Evolutionary conservation across 2,888 invertebrate genomes (phyloP).

Genomic region (Sabatieria punctata): DNA sequence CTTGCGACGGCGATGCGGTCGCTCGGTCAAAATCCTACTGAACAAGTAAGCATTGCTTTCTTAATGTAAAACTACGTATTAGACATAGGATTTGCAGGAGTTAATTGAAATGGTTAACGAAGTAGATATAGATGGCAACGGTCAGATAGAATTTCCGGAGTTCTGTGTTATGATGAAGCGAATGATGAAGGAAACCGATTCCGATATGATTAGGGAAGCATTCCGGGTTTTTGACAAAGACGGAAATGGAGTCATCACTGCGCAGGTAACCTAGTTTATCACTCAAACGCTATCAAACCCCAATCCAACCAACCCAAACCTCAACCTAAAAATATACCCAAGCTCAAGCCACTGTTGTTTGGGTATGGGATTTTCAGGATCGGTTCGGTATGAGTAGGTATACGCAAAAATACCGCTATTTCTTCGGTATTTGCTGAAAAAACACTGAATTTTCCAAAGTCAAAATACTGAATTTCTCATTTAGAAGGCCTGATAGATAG

Average conservation of each 20-base stretch:
- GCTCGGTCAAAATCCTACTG: constrained; percentile 24
- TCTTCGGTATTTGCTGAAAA: no score
- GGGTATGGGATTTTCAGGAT: no score
- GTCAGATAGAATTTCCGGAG: constrained; percentile 10
- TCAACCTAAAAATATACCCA: no score
- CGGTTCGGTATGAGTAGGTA: no score
- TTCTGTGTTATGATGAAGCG: constrained; percentile 12
- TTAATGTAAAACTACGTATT: no score
- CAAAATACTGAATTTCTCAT: no score
- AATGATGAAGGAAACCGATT: constrained; percentile 11
- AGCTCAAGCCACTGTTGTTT: no score
- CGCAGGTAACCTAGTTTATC: constrained; percentile 7
- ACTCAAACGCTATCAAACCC: no score
- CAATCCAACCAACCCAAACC: no score
- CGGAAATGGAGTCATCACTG: constrained; percentile 11
- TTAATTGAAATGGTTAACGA: constrained; percentile 10
- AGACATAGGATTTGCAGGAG: constrained; percentile 8
- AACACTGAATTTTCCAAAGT: no score
- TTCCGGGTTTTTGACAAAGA: constrained; percentile 11
- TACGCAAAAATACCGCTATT: no score
- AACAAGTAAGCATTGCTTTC: background rate
- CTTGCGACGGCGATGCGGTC: constrained; percentile 31
- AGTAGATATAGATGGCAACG: constrained; percentile 11
- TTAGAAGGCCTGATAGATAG: no score
- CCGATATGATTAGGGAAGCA: constrained; percentile 12